Evolutionary conservation across 53 echinoderm and acorn worm genomes (phyloP).

Genomic region (Patiria pectinifera): DNA sequence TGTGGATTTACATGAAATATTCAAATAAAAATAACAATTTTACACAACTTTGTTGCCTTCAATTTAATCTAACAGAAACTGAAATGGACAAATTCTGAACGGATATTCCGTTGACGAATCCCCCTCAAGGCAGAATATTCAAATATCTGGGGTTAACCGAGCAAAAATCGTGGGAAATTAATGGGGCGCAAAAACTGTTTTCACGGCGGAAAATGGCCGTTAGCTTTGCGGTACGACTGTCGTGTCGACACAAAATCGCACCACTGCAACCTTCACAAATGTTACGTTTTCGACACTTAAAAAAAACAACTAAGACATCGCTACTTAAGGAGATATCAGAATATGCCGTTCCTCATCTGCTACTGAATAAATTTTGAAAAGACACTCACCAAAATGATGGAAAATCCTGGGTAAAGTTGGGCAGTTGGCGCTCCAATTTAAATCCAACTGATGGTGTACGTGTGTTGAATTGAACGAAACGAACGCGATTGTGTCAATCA

Average conservation of each 20-base stretch:
- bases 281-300: not conserved
- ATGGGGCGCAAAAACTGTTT: not conserved
- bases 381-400: conserved; percentile 45
- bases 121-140: not conserved
- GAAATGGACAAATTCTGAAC: not conserved
- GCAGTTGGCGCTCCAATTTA: not conserved
- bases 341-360: not conserved
- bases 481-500: conserved; percentile 44
- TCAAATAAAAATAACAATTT: too few species aligned
- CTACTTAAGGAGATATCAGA: not conserved
- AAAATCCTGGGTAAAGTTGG: conserved; percentile 36
- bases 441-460: conserved; percentile 9
- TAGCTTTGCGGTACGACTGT: not conserved
- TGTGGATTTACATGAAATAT: too few species aligned
- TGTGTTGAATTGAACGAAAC: not conserved
- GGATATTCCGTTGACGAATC: not conserved
- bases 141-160: not conserved
- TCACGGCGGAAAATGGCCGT: conserved; percentile 15
- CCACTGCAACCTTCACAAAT: not conserved
- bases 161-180: not conserved
- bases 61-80: not conserved
- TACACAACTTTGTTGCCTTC: too few species aligned
- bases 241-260: not conserved
- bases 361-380: not conserved
- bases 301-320: not conserved